These are phyloP conservation scores for Quadroppia sp. DNA, from an alignment of 2,888 invertebrate species.

Conservation along the genomic window DNA sequence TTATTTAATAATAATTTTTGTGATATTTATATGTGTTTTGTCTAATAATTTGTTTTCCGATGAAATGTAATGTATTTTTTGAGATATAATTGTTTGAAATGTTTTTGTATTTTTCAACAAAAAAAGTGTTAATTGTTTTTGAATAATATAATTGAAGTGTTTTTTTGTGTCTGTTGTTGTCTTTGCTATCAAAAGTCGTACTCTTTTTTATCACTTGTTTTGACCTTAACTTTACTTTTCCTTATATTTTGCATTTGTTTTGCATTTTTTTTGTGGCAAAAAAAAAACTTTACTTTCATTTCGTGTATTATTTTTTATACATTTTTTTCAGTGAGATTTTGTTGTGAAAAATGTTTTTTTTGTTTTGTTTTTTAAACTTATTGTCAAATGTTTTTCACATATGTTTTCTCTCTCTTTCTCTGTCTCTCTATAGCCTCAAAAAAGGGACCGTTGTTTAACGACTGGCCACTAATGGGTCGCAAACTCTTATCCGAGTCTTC, in stretches of 20 bases:
- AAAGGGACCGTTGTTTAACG: not conserved
- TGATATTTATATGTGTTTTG: not conserved
- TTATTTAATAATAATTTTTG: not conserved
- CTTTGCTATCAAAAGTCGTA: too few species aligned
- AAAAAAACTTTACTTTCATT: too few species aligned
- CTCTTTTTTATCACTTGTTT: too few species aligned
- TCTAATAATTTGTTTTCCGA: not conserved
- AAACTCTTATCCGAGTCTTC: not conserved
- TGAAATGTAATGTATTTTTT: too few species aligned
- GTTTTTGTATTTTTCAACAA: too few species aligned
- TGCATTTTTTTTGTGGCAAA: too few species aligned
- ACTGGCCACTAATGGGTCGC: not conserved
- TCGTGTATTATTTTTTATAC: too few species aligned
- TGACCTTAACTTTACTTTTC: not conserved
- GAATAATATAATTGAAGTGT: too few species aligned
- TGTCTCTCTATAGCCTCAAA: not conserved
- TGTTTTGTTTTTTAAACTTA: not conserved
- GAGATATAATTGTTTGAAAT: not conserved
- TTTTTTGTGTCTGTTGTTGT: too few species aligned
- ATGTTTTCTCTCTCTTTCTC: not conserved
- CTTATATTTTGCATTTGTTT: not conserved
- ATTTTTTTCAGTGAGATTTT: not conserved
- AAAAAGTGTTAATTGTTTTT: too few species aligned
- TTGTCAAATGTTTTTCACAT: not conserved
- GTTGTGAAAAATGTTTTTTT: not conserved